phyloP scores from a whole-genome alignment of 2,113 vertebrate species.

The Brachionichthys hirsutus region DNA sequence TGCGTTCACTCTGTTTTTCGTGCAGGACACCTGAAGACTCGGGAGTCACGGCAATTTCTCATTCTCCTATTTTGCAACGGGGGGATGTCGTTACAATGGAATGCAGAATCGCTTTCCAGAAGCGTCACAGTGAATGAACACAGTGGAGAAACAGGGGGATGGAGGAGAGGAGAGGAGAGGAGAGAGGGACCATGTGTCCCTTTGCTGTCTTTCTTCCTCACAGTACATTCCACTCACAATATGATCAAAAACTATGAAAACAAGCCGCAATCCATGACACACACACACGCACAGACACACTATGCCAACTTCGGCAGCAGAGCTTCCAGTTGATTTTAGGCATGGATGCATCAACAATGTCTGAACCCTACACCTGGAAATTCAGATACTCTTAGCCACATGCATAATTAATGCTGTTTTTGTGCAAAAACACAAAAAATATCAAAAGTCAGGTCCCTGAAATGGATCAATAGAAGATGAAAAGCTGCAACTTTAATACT shows the following conservation, averaged over 20 bases:
- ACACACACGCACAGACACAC: too few relatives aligned
- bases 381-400: too few relatives aligned
- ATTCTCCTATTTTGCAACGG: conserved; percentile 41
- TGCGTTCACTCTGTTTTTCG: background rate
- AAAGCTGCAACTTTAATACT: conserved; percentile 1
- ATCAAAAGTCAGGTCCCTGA: background rate
- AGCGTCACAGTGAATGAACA: conserved; percentile 64
- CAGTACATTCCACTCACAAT: conserved; percentile 24
- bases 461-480: background rate
- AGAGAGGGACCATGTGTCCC: conserved; percentile 28
- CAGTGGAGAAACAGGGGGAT: conserved; percentile 37
- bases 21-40: conserved; percentile 44
- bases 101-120: conserved; percentile 68
- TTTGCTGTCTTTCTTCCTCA: conserved; percentile 8
- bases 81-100: conserved; percentile 74
- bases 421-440: background rate
- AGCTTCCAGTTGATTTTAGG: conserved; percentile 15
- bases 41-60: conserved; percentile 36
- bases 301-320: conserved; percentile 16
- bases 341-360: conserved; percentile 20
- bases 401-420: background rate
- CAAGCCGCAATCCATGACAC: background rate
- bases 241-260: background rate
- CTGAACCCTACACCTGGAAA: background rate
- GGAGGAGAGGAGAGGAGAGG: background rate